Evolutionary conservation across 1,140 invertebrate species (phyloP), one percentile per base, ranked within the genome.

Genomic region (Drosophila baimaii): DNA sequence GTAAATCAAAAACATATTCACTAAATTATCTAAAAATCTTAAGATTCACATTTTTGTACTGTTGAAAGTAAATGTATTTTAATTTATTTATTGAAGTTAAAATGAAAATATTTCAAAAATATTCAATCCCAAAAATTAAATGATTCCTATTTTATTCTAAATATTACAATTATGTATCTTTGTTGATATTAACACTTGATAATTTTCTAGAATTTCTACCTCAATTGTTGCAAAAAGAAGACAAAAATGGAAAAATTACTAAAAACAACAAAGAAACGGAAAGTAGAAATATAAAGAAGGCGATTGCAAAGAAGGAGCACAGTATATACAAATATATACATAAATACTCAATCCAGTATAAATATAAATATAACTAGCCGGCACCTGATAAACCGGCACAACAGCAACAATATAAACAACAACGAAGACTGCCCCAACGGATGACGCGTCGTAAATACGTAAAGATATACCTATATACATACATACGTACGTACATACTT

Each of bases 341-440:
- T 51, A 51, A 29, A 52, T 15, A 52, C 17, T 33, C 19, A 52
- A 33, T 52, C 29, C 29, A 52, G 49, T 52, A 52, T 52, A 33
- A 52, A 33, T 33, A 33, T 9, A 33, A 9, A 52, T 52, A 43
- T 66, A 66, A 68, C 58, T 69, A 79, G 76, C 82, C 83, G 79
- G 83, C 83, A 86, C 83, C 82, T 88, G 83, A 86, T 86, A 88
- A 86, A 86, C 83, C 84, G 84, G 83, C 83, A 47, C 69, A 69
- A 57, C 63, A 70, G 77, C 33, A 68, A 33, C 17, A 68, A 68
- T 33, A 74, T 58, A 46, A 73, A 61, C 9, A 37, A 49, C 58
- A 52, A 66, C 27, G 46, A 10, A 52, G 72, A 65, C 72, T 76
- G 73, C 73, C 73, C 54, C 73, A 76, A 76, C 47, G 73, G 73